phyloP scores from a whole-genome alignment of 2,888 invertebrate species.

The Phengaris arion region DNA sequence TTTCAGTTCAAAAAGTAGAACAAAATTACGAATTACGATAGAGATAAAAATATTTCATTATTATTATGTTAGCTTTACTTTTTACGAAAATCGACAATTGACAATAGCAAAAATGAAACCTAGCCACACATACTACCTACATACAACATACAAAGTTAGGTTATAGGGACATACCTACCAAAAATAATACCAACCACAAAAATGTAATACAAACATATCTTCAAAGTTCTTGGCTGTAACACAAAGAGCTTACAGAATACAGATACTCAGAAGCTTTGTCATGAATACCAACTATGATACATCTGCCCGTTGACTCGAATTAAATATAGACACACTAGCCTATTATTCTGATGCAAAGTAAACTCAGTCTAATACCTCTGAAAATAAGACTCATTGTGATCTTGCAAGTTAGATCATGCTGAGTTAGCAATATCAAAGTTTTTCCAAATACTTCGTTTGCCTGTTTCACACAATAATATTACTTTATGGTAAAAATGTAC shows the following conservation, averaged over 20 bases:
- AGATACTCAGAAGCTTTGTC: conserved; percentile 31
- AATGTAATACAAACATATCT: conserved; percentile 15
- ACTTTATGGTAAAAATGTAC: too few relatives aligned
- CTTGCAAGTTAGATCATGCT: background rate
- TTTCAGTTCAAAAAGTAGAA: too few relatives aligned
- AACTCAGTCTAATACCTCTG: background rate
- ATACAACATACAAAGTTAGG: background rate
- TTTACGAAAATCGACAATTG: too few relatives aligned
- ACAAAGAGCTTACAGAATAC: conserved; percentile 28
- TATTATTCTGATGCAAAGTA: background rate
- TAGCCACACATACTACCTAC: background rate
- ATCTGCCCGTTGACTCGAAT: background rate
- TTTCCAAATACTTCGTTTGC: too few relatives aligned
- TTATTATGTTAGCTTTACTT: too few relatives aligned
- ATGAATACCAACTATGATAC: conserved; percentile 29
- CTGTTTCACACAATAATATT: too few relatives aligned
- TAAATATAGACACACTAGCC: conserved; percentile 6
- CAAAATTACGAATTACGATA: too few relatives aligned
- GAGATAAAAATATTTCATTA: too few relatives aligned
- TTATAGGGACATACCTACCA: background rate
- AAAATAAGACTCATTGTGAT: background rate
- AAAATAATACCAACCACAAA: conserved; percentile 18
- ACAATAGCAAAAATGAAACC: too few relatives aligned
- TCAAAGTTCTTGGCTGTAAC: conserved; percentile 16
- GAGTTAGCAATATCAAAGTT: background rate